These are phyloP conservation scores for human DNA, from an alignment of 2,113 vertebrate species.

Conservation along the genomic window DNA sequence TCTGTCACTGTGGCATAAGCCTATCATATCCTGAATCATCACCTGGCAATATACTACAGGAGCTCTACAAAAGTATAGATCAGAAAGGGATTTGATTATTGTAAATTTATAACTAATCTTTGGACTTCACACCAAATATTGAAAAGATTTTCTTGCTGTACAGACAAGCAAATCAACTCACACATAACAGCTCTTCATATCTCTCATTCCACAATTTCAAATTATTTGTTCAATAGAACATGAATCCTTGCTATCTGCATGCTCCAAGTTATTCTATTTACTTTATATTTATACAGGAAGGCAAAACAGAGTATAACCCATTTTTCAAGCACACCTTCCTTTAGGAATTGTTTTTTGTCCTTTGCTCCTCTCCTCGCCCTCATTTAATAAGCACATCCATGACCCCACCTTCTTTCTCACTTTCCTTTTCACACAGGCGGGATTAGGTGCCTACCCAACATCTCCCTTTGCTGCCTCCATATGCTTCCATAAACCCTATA, in stretches of 20 bases:
- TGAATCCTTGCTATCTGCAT: not conserved
- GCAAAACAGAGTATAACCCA: not conserved
- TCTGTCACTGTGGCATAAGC: not conserved
- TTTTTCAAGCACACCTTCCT: not conserved
- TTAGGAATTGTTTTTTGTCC: not conserved
- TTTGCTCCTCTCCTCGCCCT: not conserved
- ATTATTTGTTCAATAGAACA: slow-evolving; percentile 6
- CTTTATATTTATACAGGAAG: not conserved
- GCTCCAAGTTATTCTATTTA: not conserved
- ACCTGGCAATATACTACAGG: not conserved
- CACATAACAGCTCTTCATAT: not conserved
- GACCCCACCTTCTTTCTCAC: not conserved
- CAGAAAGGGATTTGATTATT: not conserved
- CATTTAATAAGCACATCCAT: not conserved
- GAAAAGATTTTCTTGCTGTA: not conserved
- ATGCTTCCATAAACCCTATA: not conserved
- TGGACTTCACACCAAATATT: not conserved
- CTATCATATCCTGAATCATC: not conserved
- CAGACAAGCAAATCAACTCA: not conserved
- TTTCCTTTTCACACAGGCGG: not conserved
- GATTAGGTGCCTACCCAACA: not conserved
- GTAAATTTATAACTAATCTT: slow-evolving; percentile 14
- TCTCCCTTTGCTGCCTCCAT: not conserved
- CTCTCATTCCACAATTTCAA: not conserved
- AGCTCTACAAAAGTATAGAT: not conserved